Conservation (phyloP, 1,140 invertebrate species). For the Papilio glaucus region DNA sequence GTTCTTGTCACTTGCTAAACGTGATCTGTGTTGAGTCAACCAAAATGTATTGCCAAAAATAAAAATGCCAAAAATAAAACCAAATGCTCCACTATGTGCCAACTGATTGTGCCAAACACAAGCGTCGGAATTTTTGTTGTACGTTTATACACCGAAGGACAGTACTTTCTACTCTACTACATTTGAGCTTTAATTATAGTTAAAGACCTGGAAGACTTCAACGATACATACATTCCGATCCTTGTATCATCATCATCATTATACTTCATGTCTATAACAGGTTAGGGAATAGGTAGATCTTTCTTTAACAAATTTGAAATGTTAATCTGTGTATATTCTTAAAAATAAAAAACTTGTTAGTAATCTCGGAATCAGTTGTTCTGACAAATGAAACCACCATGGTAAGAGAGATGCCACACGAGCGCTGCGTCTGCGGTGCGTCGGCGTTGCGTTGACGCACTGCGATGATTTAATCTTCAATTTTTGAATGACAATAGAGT, state of each 20-base stretch:
- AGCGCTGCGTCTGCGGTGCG: no score
- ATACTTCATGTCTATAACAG: constrained; percentile 47
- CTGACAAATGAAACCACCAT: constrained; percentile 64
- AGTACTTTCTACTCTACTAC: constrained; percentile 65
- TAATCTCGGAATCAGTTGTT: constrained; percentile 59
- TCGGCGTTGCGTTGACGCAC: no score
- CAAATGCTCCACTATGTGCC: constrained; percentile 56
- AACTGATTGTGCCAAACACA: constrained; percentile 53
- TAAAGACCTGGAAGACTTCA: constrained; percentile 69
- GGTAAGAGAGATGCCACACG: no score
- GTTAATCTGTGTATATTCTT: constrained; percentile 63
- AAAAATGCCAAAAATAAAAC: no score
- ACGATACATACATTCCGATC: constrained; percentile 50
- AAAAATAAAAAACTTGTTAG: constrained; percentile 50
- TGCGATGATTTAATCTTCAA: no score
- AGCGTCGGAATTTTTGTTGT: constrained; percentile 55
- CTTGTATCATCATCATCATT: constrained; percentile 50
- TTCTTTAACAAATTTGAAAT: constrained; percentile 62
- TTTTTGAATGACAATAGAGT: no score
- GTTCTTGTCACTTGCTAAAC: constrained; percentile 50
- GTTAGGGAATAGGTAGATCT: constrained; percentile 53
- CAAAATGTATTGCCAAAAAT: constrained; percentile 46
- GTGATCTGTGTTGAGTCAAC: constrained; percentile 50
- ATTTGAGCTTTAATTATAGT: constrained; percentile 81
- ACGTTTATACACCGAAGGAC: constrained; percentile 52